Base-by-base conservation (phyloP, 2,113 vertebrate genomes). In the Thomomys bottae region DNA sequence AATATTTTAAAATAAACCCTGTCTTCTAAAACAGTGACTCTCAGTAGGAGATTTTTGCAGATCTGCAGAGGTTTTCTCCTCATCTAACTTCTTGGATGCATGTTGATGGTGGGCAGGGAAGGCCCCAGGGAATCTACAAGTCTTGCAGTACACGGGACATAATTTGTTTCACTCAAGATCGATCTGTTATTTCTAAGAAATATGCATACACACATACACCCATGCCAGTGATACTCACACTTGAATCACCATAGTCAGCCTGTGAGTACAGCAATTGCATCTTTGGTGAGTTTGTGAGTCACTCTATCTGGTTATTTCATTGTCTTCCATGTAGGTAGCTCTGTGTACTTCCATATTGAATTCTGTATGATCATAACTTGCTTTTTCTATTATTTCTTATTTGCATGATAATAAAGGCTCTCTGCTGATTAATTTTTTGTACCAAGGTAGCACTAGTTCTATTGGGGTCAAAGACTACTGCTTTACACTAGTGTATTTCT, bases 381-480 rank as follows among this genome's bases (percentile, higher is more conserved):
- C 75, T 87, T 90, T 90, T 57, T 40, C 17, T 30, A 49, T 54
- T 68, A 45, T 40, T 80, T 75, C 36, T 84, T 57, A 72, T 84
- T 72, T 76, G 49, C 36, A 42, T 68, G 40, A 73, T 61, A 30
- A 66, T 70, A 49, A 64, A 90, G 24, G 24, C 15, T 76, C 15
- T 75, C 38, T 88, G 23, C 26, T 68, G 49, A 72, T 67, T 73
- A 34, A 61, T 71, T 77, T 30, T 11, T 54, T 54, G 12, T 54
- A 54, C 49, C 49, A 54, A 54, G 23, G 63, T 18, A 54, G 40
- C 9, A 24, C 15, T 66, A 15, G 6, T 38, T 81, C 64, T 77
- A 71, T 30, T 20, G n/a, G 54, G 42, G 20, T 63, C 64, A 20
- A 67, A 67, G 75, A 61, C 38, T 21, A 73, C 32, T 32, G 17